Percentiles rank a stretch among this genome's conserved stretches.
Conservation (phyloP, 92 coral and sea anemone genomes). For the Nematostella vectensis region DNA sequence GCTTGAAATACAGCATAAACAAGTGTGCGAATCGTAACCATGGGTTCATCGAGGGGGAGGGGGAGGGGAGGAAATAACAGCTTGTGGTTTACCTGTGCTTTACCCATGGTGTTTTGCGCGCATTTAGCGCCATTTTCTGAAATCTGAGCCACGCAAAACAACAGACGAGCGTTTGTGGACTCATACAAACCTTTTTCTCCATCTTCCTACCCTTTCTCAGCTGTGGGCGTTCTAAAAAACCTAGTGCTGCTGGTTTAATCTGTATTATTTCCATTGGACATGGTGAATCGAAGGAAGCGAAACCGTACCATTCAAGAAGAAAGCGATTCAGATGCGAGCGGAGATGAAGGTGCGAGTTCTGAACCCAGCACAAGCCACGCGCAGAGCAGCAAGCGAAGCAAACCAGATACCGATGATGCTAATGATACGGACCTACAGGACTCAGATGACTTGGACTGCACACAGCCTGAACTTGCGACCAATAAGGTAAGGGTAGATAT, state of each 20-base stretch:
- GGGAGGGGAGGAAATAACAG: neutral
- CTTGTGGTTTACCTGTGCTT: too few relatives aligned
- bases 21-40: neutral
- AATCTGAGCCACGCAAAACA: too few relatives aligned
- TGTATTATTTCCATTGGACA: too few relatives aligned
- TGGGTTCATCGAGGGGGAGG: neutral
- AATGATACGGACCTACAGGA: constrained; percentile 19
- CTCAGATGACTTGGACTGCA: constrained; percentile 32
- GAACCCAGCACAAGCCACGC: neutral
- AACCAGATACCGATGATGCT: neutral
- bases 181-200: too few relatives aligned
- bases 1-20: neutral
- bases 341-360: neutral
- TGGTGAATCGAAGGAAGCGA: too few relatives aligned
- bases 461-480: constrained; percentile 31
- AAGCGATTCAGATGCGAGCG: neutral
- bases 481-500: constrained; percentile 3
- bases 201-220: too few relatives aligned
- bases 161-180: too few relatives aligned
- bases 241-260: too few relatives aligned
- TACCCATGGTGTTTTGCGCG: too few relatives aligned
- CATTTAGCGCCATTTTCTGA: too few relatives aligned
- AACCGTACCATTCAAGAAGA: neutral
- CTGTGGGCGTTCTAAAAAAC: too few relatives aligned
- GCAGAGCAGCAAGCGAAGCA: neutral